Base-by-base conservation (phyloP, 2,888 invertebrate genomes). In the Phalera bucephala region DNA sequence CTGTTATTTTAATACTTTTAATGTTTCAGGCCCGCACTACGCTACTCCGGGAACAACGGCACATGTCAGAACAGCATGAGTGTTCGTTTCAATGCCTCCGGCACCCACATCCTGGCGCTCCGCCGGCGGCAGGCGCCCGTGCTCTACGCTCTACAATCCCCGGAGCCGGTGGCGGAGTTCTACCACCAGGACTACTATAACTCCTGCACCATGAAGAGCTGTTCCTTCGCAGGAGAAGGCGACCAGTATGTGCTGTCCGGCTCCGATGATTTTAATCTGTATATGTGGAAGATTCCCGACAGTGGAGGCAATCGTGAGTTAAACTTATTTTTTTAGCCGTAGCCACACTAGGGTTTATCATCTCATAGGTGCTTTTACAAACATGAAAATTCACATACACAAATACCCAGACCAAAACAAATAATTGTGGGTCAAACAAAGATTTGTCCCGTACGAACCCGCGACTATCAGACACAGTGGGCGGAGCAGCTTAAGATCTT, bases 201-300 rank as follows among this genome's bases (percentile, higher is more conserved):
- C 79, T 96, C 96, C 0, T 98, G 98, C 72, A 99, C 99, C 0
- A 97, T 99, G 97, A 99, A 99, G 85, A 97, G 97, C 48, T 97
- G 98, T 69, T 95, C 95, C 47, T 99, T 98, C 81, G 97, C 97
- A 9, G 98, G 98, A 0, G 94, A 95, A 25, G 91, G 93, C 19
- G 98, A 98, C 65, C 94, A 97, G 88, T 97, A 94, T 69, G 93
- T 99, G 31, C 78, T 98, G 19, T 97, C 97, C 1, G 99, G 99
- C 0, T 98, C 98, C 0, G 99, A 99, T 80, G 97, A 98, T 76
- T 98, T 98, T 73, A 97, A 97, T 79, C 86, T 99, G 22, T 98
- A 97, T 72, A 94, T 97, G 91, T 99, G 98, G 98, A 94, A 94
- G 64, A 92, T 98, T 49, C 96, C 96, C 0, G 92, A 93, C 32